Percentiles rank a stretch among this genome's conserved stretches.
Evolutionary conservation across 2,888 invertebrate genomes (phyloP).

Genomic region (Listrodromus nycthemerus): DNA sequence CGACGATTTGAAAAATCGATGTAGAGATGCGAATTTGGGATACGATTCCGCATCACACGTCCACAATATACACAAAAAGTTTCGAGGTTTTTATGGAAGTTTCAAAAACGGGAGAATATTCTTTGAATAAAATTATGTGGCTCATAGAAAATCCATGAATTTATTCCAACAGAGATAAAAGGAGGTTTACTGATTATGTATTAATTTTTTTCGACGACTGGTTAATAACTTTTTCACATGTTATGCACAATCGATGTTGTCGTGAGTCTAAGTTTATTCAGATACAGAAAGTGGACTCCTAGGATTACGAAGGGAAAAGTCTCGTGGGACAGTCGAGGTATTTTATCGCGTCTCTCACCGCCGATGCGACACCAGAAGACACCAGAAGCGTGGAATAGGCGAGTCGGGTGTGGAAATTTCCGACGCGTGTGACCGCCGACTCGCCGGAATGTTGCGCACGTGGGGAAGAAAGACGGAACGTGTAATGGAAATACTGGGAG

Average conservation of each 20-base stretch:
- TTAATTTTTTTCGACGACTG: too few species aligned
- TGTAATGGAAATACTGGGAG: not conserved
- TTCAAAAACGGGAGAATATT: too few species aligned
- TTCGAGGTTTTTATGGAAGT: too few species aligned
- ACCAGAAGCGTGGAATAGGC: not conserved
- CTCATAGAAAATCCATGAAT: too few species aligned
- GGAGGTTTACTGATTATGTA: too few species aligned
- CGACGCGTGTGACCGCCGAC: slow-evolving; percentile 16
- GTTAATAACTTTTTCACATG: too few species aligned
- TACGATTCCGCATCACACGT: too few species aligned
- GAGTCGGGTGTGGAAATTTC: slow-evolving; percentile 38
- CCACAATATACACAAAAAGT: too few species aligned
- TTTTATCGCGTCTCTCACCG: slow-evolving; percentile 24
- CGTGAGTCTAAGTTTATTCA: not conserved
- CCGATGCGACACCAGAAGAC: not conserved
- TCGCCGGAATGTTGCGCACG: not conserved
- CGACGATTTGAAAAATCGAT: too few species aligned
- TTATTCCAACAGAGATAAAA: too few species aligned
- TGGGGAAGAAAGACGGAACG: not conserved
- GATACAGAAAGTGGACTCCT: slow-evolving; percentile 11
- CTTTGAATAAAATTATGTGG: too few species aligned
- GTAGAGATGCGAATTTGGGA: too few species aligned
- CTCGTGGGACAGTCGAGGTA: slow-evolving; percentile 1
- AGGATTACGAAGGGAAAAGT: slow-evolving; percentile 8
- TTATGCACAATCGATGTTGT: not conserved